Percentiles rank a stretch among this genome's conserved stretches.
Conservation (phyloP, 2,888 invertebrate genomes). For the Agonopterix alstromeriana region DNA sequence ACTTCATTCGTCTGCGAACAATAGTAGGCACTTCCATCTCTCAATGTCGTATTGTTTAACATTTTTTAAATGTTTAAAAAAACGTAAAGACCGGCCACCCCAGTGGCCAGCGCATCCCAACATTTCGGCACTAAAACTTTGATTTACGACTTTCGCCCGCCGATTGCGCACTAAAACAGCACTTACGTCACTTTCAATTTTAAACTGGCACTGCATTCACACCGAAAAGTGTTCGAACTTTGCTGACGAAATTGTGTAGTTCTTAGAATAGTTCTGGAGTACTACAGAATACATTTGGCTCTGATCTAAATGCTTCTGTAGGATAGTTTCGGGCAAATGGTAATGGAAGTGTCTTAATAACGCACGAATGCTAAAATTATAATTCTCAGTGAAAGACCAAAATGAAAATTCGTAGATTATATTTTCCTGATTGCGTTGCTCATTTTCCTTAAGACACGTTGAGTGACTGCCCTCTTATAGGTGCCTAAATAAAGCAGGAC, state of each 20-base stretch:
- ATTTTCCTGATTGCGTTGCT: no score
- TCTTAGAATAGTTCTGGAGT: no score
- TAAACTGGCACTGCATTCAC: constrained; percentile 54
- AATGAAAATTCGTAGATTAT: no score
- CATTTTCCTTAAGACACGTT: no score
- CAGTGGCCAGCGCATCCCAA: constrained; percentile 73
- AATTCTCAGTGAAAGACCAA: no score
- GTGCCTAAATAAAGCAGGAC: no score
- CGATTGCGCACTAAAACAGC: constrained; percentile 75
- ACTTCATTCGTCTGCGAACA: constrained; percentile 17
- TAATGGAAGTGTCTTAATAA: no score
- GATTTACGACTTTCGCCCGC: constrained; percentile 70
- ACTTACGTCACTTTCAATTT: constrained; percentile 77
- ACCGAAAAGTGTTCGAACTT: constrained; percentile 21
- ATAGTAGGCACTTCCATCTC: constrained; percentile 10
- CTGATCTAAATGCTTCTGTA: no score
- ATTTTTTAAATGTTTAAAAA: constrained; percentile 48
- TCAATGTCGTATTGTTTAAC: constrained; percentile 63
- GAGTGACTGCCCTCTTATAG: no score
- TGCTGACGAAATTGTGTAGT: neutral
- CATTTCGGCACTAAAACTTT: constrained; percentile 76
- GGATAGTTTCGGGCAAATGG: no score
- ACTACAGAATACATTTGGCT: no score
- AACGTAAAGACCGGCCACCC: constrained; percentile 60
- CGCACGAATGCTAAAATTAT: no score